Percentiles rank a stretch among this genome's conserved stretches.
phyloP scores from a whole-genome alignment of 2,113 vertebrate genomes.

The Heterotilapia buettikoferi region DNA sequence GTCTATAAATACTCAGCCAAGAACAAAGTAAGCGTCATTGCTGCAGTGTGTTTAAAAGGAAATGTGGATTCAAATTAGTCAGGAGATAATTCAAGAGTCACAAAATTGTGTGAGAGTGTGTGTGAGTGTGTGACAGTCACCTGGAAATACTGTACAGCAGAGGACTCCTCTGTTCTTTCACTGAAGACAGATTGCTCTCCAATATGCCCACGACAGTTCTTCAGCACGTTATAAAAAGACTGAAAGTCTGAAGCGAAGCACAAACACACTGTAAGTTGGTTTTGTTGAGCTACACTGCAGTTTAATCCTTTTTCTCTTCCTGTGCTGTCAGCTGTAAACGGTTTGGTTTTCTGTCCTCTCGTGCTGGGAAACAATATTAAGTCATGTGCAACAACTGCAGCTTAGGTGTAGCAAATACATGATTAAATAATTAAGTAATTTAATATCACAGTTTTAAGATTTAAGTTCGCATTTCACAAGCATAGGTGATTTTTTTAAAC shows the following conservation, averaged over 20 bases:
- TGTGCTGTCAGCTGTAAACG: background rate
- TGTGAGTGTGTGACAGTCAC: constrained; percentile 52
- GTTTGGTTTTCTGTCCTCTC: background rate
- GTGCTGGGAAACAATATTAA: background rate
- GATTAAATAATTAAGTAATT: background rate
- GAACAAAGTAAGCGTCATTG: background rate
- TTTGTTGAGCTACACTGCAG: background rate
- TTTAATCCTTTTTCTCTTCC: background rate
- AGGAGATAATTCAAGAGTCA: background rate
- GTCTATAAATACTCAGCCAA: background rate
- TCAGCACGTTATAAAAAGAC: constrained; percentile 93
- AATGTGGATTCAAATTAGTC: background rate
- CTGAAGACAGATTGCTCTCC: constrained; percentile 87
- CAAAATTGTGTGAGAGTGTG: background rate
- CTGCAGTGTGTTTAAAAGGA: background rate
- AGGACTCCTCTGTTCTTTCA: constrained; percentile 93
- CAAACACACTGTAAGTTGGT: background rate
- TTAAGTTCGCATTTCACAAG: rapidly evolving
- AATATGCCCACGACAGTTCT: constrained; percentile 83
- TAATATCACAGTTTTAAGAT: background rate
- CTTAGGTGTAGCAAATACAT: background rate
- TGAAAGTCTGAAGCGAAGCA: constrained; percentile 79
- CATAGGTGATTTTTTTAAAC: background rate
- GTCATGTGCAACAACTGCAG: background rate
- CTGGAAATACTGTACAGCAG: constrained; percentile 97